These are phyloP conservation scores for Spisula subtruncata DNA, from an alignment of 2,888 invertebrate genomes.

Conservation along the genomic window DNA sequence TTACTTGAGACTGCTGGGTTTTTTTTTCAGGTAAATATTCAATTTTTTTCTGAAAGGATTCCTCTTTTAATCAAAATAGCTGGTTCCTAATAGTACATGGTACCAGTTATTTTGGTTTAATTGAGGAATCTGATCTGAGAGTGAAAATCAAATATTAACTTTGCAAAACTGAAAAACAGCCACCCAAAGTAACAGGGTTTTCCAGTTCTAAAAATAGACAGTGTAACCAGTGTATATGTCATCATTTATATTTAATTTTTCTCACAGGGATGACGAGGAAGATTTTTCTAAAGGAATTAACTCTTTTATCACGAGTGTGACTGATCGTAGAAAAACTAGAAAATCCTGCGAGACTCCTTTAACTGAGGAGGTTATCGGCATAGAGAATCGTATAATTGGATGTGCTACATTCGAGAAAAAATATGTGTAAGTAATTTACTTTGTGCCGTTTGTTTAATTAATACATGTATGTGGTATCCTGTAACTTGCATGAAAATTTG, in stretches of 20 bases:
- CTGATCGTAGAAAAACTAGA: conserved; percentile 79
- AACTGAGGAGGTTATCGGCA: conserved; percentile 82
- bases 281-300: conserved; percentile 87
- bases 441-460: not conserved
- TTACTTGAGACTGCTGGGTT: too few relatives aligned
- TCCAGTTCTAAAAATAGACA: too few relatives aligned
- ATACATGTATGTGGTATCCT: not conserved
- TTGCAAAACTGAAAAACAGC: too few relatives aligned
- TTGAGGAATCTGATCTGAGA: too few relatives aligned
- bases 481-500: not conserved
- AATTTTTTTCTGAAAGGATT: too few relatives aligned
- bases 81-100: too few relatives aligned
- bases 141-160: too few relatives aligned
- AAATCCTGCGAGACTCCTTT: conserved; percentile 76
- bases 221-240: too few relatives aligned
- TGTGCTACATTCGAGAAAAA: conserved; percentile 87
- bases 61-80: too few relatives aligned
- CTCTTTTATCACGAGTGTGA: conserved; percentile 83
- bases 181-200: too few relatives aligned
- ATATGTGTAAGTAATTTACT: conserved; percentile 83
- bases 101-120: too few relatives aligned
- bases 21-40: too few relatives aligned
- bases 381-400: conserved; percentile 87
- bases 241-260: not conserved
- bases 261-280: conserved; percentile 80